These are phyloP conservation scores for Spea hammondii DNA, from an alignment of 2,797 vertebrate genomes.

Conservation along the genomic window DNA sequence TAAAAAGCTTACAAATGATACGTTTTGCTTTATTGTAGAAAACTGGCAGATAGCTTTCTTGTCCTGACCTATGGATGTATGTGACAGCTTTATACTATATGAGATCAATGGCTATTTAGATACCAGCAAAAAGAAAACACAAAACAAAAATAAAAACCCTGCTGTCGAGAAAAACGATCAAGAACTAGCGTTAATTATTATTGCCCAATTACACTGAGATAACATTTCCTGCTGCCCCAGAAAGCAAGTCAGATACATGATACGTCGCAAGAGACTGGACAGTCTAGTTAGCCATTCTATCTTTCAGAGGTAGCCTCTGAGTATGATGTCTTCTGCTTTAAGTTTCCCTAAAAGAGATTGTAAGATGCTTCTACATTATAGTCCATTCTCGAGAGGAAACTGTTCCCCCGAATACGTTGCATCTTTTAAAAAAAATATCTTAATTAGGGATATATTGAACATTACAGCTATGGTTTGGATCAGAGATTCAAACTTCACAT, in stretches of 20 bases:
- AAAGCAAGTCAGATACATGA: conserved; percentile 48
- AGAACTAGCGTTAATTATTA: too few species aligned
- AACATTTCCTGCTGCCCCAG: conserved; percentile 25
- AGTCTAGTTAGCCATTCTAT: conserved; percentile 47
- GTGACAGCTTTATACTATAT: too few species aligned
- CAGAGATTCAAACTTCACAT: too few species aligned
- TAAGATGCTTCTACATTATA: conserved; percentile 35
- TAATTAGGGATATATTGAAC: neutral
- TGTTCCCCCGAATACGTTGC: conserved; percentile 24
- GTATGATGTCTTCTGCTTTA: conserved; percentile 38
- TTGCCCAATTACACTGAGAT: neutral
- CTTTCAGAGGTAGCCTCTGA: conserved; percentile 26
- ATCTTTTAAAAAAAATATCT: conserved; percentile 50
- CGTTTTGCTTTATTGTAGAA: too few species aligned
- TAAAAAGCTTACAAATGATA: too few species aligned
- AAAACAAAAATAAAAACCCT: neutral
- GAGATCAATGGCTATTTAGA: too few species aligned
- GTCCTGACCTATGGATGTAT: too few species aligned
- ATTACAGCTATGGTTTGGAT: neutral
- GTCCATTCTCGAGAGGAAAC: conserved; percentile 40
- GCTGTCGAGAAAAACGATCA: too few species aligned
- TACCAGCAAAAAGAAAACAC: neutral
- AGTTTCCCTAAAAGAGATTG: conserved; percentile 38
- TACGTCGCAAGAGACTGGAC: conserved; percentile 26
- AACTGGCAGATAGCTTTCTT: too few species aligned